A percentile compares a stretch with the other conserved stretches of the same genome.
Conservation (phyloP, 1,140 invertebrate species). For the Streblospio benedicti region DNA sequence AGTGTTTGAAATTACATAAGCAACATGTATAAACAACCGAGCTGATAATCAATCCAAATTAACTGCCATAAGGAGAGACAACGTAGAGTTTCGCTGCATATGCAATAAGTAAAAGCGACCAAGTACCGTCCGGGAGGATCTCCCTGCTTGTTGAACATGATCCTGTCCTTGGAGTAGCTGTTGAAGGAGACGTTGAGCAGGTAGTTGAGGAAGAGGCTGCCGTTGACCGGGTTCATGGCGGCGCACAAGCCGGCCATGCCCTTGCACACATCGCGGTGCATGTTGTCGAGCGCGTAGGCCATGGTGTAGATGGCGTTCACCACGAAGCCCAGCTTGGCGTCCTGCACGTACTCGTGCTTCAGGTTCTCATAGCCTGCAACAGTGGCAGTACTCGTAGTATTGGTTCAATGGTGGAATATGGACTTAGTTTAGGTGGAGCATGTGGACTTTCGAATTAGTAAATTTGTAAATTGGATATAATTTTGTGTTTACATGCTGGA, state of each 20-base stretch:
- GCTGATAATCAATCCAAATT: no score
- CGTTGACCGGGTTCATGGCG: constrained; percentile 59
- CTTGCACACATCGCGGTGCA: constrained; percentile 48
- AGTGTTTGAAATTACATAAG: no score
- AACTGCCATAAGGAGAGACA: no score
- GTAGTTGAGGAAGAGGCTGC: constrained; percentile 57
- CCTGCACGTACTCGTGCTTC: constrained; percentile 55
- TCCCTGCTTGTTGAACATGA: constrained; percentile 71
- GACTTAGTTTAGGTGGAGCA: no score
- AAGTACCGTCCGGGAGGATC: constrained; percentile 77
- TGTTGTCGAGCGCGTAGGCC: constrained; percentile 57
- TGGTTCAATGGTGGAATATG: no score
- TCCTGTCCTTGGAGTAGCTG: constrained; percentile 56
- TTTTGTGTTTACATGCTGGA: no score
- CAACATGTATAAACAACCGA: no score
- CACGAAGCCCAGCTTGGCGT: constrained; percentile 70
- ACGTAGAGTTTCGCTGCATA: no score
- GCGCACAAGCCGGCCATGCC: constrained; percentile 52
- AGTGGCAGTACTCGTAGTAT: no score
- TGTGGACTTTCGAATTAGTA: no score
- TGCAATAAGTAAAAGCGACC: no score
- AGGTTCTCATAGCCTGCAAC: constrained; percentile 33
- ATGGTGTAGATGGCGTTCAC: constrained; percentile 64
- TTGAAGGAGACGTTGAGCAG: constrained; percentile 69
- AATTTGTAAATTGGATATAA: no score